Evolutionary conservation across 2,113 vertebrate species (phyloP), one percentile per base, ranked within the genome.

Genomic region (Eulemur rufifrons): DNA sequence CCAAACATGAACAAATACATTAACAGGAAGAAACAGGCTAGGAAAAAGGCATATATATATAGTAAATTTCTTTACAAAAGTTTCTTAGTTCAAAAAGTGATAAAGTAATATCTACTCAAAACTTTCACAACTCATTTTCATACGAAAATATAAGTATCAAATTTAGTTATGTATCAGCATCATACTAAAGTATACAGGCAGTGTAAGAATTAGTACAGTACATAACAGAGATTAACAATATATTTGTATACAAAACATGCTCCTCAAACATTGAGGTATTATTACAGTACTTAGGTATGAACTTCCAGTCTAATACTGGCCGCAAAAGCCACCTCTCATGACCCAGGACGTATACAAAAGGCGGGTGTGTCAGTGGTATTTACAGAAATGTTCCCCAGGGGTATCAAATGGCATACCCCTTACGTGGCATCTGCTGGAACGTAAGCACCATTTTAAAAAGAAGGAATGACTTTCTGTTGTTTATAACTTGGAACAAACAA

Each of bases 61-160:
- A 99, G 99, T 99, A 98, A 99, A 99, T 99, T 99, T 99, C 99
- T 99, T 99, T 99, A 99, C 99, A 99, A 99, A 99, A 99, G 98
- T 99, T 98, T 99, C 99, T 99, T 99, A 99, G 98, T 99, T 99
- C 99, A 99, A 99, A 99, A 99, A 98, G 97, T 99, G 99, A 99
- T 99, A 99, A 99, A 99, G 99, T 99, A 99, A 99, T 99, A 99
- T 99, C 99, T 99, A 99, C 99, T 99, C 99, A 99, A 99, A 99
- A 99, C 98, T 99, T 99, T 99, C 98, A 99, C 99, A 99, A 99
- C 99, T 99, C 99, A 99, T 99, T 99, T 99, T 99, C 99, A 99
- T 99, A 99, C 99, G 99, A 99, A 99, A 99, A 99, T 99, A 99
- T 99, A 99, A 99, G 99, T 99, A 99, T 99, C 99, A 99, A 99